phyloP scores from a whole-genome alignment of 2,113 vertebrate species.

The Acrocephalus arundinaceus region DNA sequence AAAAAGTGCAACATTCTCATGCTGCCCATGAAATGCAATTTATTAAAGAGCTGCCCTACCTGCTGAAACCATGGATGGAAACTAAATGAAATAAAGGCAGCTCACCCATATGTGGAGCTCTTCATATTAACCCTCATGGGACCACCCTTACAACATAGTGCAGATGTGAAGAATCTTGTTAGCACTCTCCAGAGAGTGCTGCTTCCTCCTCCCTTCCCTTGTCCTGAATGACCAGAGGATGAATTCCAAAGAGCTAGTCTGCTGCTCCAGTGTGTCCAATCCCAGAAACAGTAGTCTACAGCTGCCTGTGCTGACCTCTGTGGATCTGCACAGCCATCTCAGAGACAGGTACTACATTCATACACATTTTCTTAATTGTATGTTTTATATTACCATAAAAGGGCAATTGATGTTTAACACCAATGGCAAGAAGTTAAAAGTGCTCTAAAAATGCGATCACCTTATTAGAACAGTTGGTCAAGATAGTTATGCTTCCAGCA shows the following conservation, averaged over 20 bases:
- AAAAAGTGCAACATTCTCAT: not conserved
- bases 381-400: not conserved
- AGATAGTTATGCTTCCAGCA: not conserved
- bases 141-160: not conserved
- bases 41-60: not conserved
- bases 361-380: not conserved
- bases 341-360: not conserved
- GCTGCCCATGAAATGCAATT: not conserved
- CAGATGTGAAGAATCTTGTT: accelerated
- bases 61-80: not conserved
- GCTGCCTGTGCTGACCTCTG: not conserved
- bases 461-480: not conserved
- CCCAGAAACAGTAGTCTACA: not conserved
- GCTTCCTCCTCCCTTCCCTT: not conserved
- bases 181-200: not conserved
- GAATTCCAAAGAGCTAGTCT: not conserved
- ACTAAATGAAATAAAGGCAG: not conserved
- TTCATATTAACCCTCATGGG: not conserved
- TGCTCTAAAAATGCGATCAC: not conserved
- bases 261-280: not conserved
- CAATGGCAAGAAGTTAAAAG: not conserved
- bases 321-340: not conserved
- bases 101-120: not conserved
- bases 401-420: not conserved
- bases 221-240: not conserved